Percentiles rank a stretch among this genome's conserved stretches.
These are phyloP conservation scores for Perdita meconis DNA, from an alignment of 2,888 invertebrate species.

Conservation along the genomic window DNA sequence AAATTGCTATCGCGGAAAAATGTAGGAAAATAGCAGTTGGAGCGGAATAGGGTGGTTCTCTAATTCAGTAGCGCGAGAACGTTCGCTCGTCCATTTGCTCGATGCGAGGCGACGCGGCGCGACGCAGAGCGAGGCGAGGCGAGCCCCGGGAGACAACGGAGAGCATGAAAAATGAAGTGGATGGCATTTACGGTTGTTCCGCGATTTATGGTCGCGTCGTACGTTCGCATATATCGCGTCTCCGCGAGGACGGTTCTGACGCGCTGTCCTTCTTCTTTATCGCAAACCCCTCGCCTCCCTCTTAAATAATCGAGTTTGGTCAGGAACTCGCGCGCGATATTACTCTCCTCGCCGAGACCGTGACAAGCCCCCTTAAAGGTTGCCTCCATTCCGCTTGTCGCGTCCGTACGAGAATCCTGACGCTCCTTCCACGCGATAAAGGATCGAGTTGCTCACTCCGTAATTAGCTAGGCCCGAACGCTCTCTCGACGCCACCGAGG, in stretches of 20 bases:
- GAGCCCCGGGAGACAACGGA: constrained; percentile 53
- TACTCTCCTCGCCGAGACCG: constrained; percentile 9
- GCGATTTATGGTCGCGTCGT: constrained; percentile 65
- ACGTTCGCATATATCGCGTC: constrained; percentile 32
- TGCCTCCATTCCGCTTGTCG: neutral
- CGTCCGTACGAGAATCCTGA: too few relatives aligned
- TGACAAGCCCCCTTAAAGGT: constrained; percentile 1
- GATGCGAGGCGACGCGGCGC: neutral
- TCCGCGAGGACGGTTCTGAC: constrained; percentile 18
- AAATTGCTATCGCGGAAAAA: neutral
- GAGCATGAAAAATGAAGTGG: constrained; percentile 68
- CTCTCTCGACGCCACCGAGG: neutral
- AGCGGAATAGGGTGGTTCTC: neutral
- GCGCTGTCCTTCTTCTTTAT: neutral
- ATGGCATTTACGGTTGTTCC: constrained; percentile 64
- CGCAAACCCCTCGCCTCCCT: constrained; percentile 5
- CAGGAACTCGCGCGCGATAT: neutral
- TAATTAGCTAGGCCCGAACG: constrained; percentile 29
- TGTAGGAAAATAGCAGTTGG: neutral
- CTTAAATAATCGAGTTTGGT: constrained; percentile 47
- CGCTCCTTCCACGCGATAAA: constrained; percentile 46
- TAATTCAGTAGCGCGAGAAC: constrained; percentile 20
- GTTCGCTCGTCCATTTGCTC: constrained; percentile 38
- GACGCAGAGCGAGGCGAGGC: neutral
- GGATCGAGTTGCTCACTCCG: neutral